Evolutionary conservation across 1,140 invertebrate species (phyloP).

Genomic region (Eubasilissa regina): DNA sequence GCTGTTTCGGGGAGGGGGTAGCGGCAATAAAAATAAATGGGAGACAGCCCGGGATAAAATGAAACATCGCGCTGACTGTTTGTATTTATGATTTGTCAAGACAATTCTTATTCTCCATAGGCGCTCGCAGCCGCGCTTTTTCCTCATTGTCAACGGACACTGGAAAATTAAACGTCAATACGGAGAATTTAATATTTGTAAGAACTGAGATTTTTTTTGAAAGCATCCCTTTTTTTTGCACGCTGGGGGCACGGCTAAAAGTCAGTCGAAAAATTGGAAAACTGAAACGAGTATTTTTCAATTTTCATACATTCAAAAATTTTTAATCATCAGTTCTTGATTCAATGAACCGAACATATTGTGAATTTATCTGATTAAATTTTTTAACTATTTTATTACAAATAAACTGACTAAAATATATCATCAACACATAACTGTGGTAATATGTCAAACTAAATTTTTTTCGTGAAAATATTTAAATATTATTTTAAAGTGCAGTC

Average conservation of each 20-base stretch:
- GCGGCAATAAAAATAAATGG: constrained; percentile 42
- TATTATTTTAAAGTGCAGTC: too few species aligned
- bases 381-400: too few species aligned
- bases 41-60: constrained; percentile 39
- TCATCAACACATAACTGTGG: too few species aligned
- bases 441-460: too few species aligned
- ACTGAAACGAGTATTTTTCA: too few species aligned
- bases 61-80: constrained; percentile 29
- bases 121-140: constrained; percentile 1
- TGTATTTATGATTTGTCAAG: constrained; percentile 38
- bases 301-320: too few species aligned
- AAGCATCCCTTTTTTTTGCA: background rate
- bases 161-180: constrained; percentile 37
- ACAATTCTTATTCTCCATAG: constrained; percentile 27
- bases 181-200: constrained; percentile 25
- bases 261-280: background rate
- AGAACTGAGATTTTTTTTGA: constrained; percentile 14
- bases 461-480: too few species aligned
- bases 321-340: too few species aligned
- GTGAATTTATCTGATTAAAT: too few species aligned
- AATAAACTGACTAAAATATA: too few species aligned
- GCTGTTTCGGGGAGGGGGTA: background rate
- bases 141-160: constrained; percentile 26
- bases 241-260: background rate
- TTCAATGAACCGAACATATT: too few species aligned